Base-by-base conservation (phyloP, 2,888 invertebrate species). In the Andrena marginata region DNA sequence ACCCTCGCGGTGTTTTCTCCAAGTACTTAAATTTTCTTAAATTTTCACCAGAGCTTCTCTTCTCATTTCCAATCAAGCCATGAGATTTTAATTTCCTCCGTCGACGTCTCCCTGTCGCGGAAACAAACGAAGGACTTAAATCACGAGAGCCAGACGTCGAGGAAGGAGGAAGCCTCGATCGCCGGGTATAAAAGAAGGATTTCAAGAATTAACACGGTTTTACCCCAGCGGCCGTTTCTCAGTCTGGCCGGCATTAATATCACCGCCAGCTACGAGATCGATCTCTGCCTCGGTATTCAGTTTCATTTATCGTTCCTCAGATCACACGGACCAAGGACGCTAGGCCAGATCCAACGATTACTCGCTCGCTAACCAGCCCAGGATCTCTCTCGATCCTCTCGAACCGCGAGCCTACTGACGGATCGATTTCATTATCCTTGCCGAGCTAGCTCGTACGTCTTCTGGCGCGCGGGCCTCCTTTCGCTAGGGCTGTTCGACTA, bases 401-500 rank as follows among this genome's bases (percentile, higher is more conserved):
- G 64, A 69, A 70, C 86, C 70, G 64, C 69, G 70, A 60, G 72
- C 67, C 73, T 77, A 71, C 86, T 86, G 85, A 86, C 85, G 86
- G 83, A 86, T 85, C 85, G 85, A 82, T 86, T 86, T 86, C 85
- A 86, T 86, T 86, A 86, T 82, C 80, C 80, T 67, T 23, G 74
- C 73, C 56, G 77, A 77, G 73, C 80, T 60, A 69, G 73, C 80
- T 83, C 85, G 86, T 86, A 85, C 82, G 76, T 86, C 85, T 86
- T 82, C 56, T 48, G 70, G 68, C 42, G 65, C 26, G 31, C 70
- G 62, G 23, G 42, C 20, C 71, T 54, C 69, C 73, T 83, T 76
- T 84, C 76, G 80, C 82, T 76, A 81, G 65, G 56, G 60, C 85
- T 68, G 56, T 67, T 62, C 51, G 77, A 81, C 74, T 42, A 51